Percentiles rank a stretch among this genome's conserved stretches.
phyloP scores from a whole-genome alignment of 2,888 invertebrate genomes.

The Habrosyne pyritoides region DNA sequence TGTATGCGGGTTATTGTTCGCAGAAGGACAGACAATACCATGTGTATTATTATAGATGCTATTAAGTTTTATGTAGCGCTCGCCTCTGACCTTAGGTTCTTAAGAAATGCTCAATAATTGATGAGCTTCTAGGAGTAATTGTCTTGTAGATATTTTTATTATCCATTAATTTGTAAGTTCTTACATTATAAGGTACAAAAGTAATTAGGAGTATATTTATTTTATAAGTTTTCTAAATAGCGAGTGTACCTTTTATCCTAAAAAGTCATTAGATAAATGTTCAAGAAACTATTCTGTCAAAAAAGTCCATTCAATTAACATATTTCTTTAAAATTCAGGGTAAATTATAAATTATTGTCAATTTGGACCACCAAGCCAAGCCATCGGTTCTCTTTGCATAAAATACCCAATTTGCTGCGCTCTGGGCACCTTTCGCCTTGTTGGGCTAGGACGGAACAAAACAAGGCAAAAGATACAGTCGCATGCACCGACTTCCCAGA shows the following conservation, averaged over 20 bases:
- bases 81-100: conserved; percentile 58
- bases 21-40: conserved; percentile 50
- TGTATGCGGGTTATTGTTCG: conserved; percentile 69
- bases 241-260: no score
- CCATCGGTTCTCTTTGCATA: conserved; percentile 20
- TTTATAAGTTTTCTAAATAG: no score
- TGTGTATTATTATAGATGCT: conserved; percentile 37
- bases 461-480: conserved; percentile 47
- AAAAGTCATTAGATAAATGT: no score
- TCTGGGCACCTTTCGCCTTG: conserved; percentile 44
- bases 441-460: conserved; percentile 63
- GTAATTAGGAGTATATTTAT: no score
- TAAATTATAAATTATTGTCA: conserved; percentile 11
- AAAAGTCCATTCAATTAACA: no score
- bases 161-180: conserved; percentile 1
- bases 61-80: conserved; percentile 55
- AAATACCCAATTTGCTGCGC: conserved; percentile 43
- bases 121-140: conserved; percentile 43
- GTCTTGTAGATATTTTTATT: conserved; percentile 15
- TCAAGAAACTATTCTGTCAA: no score
- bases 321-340: background rate
- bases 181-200: no score
- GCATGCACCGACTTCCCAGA: conserved; percentile 60
- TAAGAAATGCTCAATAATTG: conserved; percentile 42
- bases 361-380: conserved; percentile 21